A percentile compares a stretch with the other conserved stretches of the same genome.
Evolutionary conservation across 2,888 invertebrate species (phyloP).

Genomic region (Pyrocoelia pectoralis): DNA sequence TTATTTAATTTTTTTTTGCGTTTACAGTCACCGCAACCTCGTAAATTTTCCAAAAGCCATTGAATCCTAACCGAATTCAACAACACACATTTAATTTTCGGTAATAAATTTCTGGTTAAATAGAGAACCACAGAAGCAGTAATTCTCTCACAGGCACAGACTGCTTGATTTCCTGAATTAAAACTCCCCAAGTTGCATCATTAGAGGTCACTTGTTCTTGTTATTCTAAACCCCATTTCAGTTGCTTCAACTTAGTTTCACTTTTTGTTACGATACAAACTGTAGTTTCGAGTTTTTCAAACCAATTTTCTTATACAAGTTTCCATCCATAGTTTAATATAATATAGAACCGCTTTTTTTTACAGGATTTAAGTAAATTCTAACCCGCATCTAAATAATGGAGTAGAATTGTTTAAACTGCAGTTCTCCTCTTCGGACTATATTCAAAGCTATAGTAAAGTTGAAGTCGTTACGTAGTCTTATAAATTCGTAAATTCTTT

Average conservation of each 20-base stretch:
- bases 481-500: conserved; percentile 10
- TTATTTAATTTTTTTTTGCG: conserved; percentile 34
- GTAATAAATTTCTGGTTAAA: conserved; percentile 45
- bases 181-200: conserved; percentile 46
- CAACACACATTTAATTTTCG: conserved; percentile 46
- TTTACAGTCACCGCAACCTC: conserved; percentile 39
- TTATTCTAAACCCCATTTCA: conserved; percentile 27
- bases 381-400: conserved; percentile 7
- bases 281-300: not conserved
- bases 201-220: conserved; percentile 45
- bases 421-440: not conserved
- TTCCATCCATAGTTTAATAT: not conserved
- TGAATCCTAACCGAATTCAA: conserved; percentile 43
- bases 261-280: not conserved
- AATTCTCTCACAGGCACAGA: conserved; percentile 41
- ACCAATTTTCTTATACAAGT: not conserved
- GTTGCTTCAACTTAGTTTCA: conserved; percentile 7
- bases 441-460: not conserved
- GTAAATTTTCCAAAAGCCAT: conserved; percentile 42
- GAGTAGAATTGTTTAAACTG: not conserved
- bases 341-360: not conserved
- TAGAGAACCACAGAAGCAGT: conserved; percentile 44
- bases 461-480: conserved; percentile 11
- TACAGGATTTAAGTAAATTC: not conserved
- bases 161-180: conserved; percentile 44